phyloP scores from a whole-genome alignment of 2,888 invertebrate genomes.

The Deroplatys truncata region DNA sequence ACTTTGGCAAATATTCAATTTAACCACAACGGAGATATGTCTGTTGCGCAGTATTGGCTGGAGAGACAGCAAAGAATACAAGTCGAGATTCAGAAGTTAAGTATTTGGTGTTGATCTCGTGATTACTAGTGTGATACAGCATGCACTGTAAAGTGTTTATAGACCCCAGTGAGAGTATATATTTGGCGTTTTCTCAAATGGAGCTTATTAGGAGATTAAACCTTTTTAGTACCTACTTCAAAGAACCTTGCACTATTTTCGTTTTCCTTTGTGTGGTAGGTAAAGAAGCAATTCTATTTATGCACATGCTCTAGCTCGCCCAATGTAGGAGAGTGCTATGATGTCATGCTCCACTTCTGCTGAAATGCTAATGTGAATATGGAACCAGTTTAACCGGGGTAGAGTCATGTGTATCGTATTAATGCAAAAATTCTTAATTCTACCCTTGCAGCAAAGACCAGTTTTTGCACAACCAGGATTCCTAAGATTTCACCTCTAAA shows the following conservation, averaged over 20 bases:
- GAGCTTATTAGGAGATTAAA: too few relatives aligned
- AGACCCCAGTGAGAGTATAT: too few relatives aligned
- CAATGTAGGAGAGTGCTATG: not conserved
- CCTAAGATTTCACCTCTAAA: not conserved
- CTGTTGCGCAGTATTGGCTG: too few relatives aligned
- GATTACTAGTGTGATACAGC: too few relatives aligned
- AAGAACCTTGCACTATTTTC: not conserved
- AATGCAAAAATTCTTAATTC: not conserved
- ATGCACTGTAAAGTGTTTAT: too few relatives aligned
- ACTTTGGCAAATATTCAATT: too few relatives aligned
- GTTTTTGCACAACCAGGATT: not conserved
- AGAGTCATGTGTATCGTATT: not conserved
- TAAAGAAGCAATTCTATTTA: not conserved
- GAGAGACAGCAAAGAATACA: too few relatives aligned
- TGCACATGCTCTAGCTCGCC: not conserved
- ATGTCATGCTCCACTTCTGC: not conserved
- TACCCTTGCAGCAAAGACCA: not conserved
- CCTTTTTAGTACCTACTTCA: too few relatives aligned
- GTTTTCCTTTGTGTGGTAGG: not conserved
- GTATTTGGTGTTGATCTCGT: too few relatives aligned
- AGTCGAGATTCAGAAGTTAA: too few relatives aligned
- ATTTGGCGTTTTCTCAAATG: too few relatives aligned
- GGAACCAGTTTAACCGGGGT: not conserved
- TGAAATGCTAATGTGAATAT: not conserved
- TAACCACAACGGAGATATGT: too few relatives aligned